phyloP scores from a whole-genome alignment of 2,113 vertebrate genomes.

The Bambusicola thoracicus region DNA sequence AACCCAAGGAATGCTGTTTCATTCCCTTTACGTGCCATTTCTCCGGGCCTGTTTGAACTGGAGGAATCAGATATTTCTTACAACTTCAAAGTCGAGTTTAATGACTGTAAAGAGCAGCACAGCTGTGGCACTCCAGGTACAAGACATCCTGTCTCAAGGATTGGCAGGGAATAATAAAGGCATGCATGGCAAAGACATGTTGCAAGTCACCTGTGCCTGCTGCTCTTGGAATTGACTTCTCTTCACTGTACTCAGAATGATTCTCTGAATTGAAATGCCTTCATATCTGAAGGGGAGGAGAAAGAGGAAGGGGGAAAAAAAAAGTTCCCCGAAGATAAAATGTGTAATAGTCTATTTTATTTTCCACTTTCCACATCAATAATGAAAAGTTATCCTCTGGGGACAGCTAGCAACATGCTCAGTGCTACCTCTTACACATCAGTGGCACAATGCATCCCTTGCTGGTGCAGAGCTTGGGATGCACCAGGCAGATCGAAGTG shows the following conservation, averaged over 20 bases:
- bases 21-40: neutral
- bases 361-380: constrained; percentile 67
- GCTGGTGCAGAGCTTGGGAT: neutral
- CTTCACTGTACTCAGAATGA: neutral
- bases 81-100: neutral
- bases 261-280: constrained; percentile 23
- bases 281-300: constrained; percentile 2
- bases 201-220: constrained; percentile 26
- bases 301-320: neutral
- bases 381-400: constrained; percentile 55
- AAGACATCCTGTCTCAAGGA: neutral
- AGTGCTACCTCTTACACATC: neutral
- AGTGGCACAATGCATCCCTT: neutral
- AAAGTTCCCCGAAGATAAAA: constrained; percentile 53
- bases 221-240: constrained; percentile 28
- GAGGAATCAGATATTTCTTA: neutral
- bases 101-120: neutral
- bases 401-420: neutral
- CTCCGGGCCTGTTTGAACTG: neutral
- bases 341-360: constrained; percentile 52
- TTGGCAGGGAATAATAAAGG: neutral
- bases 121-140: neutral
- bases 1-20: neutral
- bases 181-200: neutral
- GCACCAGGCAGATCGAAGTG: neutral